Base-by-base conservation (phyloP, 2,888 invertebrate genomes). In the Villa cingulata region DNA sequence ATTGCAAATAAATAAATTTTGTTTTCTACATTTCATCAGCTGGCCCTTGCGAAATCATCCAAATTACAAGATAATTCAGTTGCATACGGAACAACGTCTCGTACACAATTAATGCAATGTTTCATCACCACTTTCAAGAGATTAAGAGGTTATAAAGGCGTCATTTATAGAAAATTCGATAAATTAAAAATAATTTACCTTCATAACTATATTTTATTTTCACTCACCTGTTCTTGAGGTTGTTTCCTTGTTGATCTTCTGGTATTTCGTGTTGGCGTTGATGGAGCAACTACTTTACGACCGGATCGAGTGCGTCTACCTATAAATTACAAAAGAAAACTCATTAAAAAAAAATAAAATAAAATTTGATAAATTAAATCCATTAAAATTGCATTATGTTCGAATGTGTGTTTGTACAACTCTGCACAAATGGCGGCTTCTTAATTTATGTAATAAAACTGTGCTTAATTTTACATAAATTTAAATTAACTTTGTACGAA, bases 241-340 rank as follows among this genome's bases (percentile, higher is more conserved):
- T 63, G 55, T 52, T 63, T 58, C 45, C 59, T 62, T 6, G 62
- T 56, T 39, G 66, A 55, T 37, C 68, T 62, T 17, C 64, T 61
- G 18, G 62, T 62, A 16, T 59, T 49, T 55, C 57, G 55, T 46
- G n/a, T n/a, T 23, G 59, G 32, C 18, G 62, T 56, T 16, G 61
- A 52, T 19, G 65, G 55, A 6, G 72, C 62, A 4, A 70, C 62
- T 3, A 70, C 54, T 49, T 61, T 62, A 54, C 77, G 70, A 15
- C 76, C 74, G 2, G 78, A 78, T 43, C 78, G 72, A 17, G 78
- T 77, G 37, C 75, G 72, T 43, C 77, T 68, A 34, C 72, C 77
- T 76, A 51, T 7, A 58, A 62, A 45, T 36, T 16, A 45, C 7
- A 6, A 6, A 23, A 4, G 7, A 23, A 6, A 6, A 6, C 4